Conservation (phyloP, 2,888 invertebrate species). For the Scaptomyza caliginosa region DNA sequence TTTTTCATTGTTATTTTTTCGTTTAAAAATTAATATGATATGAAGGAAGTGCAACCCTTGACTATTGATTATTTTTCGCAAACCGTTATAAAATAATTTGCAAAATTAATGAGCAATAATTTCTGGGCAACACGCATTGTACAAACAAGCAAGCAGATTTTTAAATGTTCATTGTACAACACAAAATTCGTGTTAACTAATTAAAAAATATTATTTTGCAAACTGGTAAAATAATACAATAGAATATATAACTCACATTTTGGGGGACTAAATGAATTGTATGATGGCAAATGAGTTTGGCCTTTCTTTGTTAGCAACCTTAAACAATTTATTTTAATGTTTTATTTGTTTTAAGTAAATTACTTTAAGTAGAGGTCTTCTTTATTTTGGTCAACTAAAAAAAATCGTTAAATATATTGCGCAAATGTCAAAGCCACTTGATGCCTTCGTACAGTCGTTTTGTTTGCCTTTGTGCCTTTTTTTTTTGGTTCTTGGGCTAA, state of each 20-base stretch:
- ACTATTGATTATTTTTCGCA: slow-evolving; percentile 12
- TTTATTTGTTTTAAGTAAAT: not conserved
- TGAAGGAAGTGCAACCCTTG: not conserved
- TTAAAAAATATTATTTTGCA: slow-evolving; percentile 6
- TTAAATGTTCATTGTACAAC: not conserved
- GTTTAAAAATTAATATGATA: not conserved
- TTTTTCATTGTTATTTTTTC: not conserved
- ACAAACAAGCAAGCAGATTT: not conserved
- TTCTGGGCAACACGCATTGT: not conserved
- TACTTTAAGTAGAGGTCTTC: not conserved
- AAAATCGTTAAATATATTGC: slow-evolving; percentile 43
- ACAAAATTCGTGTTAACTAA: not conserved
- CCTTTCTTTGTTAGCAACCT: not conserved
- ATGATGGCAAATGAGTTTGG: not conserved
- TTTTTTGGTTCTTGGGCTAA: slow-evolving; percentile 22
- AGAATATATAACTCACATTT: too few species aligned
- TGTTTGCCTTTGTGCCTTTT: slow-evolving; percentile 19
- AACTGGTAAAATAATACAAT: not conserved
- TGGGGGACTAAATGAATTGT: too few species aligned
- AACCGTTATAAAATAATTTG: slow-evolving; percentile 1
- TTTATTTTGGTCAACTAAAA: not conserved
- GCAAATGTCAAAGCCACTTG: slow-evolving; percentile 41
- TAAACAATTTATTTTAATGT: not conserved
- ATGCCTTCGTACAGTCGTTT: slow-evolving; percentile 5
- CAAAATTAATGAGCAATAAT: slow-evolving; percentile 12